Evolutionary conservation across 2,888 invertebrate genomes (phyloP), one percentile per base, ranked within the genome.

Genomic region (Aplocera efformata): DNA sequence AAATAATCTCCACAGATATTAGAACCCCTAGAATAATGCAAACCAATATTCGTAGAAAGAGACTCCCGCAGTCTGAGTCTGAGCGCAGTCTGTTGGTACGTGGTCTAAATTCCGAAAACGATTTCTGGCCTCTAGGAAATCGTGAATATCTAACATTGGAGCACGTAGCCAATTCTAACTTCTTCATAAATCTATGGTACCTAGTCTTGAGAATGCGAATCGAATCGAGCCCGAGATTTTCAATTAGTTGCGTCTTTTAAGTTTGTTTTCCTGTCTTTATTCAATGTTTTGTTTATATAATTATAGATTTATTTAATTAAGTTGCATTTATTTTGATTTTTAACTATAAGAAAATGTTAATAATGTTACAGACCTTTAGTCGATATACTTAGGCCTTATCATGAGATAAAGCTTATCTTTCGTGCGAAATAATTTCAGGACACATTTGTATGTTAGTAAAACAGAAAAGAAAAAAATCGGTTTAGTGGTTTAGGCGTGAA

Each of bases 11-110:
- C 50, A 50, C 51, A 54, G 58, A 64, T 64, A 71, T 67, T 58
- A 59, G 50, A 66, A 63, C 59, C 63, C 60, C 63, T 58, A 64
- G 68, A 73, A 69, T 66, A 62, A 68, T 67, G 69, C 69, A 67
- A 64, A 71, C 63, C 74, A 76, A 77, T 79, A 77, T 79, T 76
- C 70, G 71, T 70, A 68, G 66, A 68, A 75, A 78, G 74, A 62
- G 69, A 75, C 74, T 78, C 66, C 58, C n/a, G n/a, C n/a, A n/a
- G n/a, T n/a, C n/a, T n/a, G n/a, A n/a, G n/a, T n/a, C 62, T 36
- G 63, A 63, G 54, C 60, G 65, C 63, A 67, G 70, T 68, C 63
- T 66, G 61, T 57, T 59, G 49, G 61, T 64, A 77, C 75, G 79
- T 78, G 77, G 62, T 69, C 58, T 58, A 66, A 67, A 73, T 76